Evolutionary conservation across 2,888 invertebrate species (phyloP), one percentile per base, ranked within the genome.

Genomic region (Temnothorax ravouxi): DNA sequence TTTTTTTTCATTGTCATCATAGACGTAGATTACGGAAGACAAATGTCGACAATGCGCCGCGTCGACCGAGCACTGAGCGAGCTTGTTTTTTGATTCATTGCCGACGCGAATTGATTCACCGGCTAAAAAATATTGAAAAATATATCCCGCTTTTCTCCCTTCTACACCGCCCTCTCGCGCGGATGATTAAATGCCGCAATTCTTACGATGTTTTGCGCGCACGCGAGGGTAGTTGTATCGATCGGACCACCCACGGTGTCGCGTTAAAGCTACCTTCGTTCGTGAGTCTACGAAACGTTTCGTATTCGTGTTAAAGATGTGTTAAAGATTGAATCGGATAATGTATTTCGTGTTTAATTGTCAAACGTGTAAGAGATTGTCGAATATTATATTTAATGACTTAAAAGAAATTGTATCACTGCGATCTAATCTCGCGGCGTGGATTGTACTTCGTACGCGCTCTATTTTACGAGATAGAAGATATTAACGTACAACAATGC

Each of bases 61-160:
- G 15, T 13, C 44, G 54, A 44, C 52, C 15, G 21, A 59, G 38
- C 41, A 44, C 52, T 15, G 21, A 59, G 38, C 41, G 52, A 34
- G 38, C 50, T 69, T 34, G 25, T 47, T 41, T 47, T 41, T 74
- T 83, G 84, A 87, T 85, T 72, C 82, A 82, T 87, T 79, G 66
- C 64, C 47, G 38, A 9, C 54, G 85, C 64, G 75, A 82, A 82
- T 87, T 84, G 88, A 84, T 88, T 84, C 66, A 75, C 38, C 83
- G 77, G 61, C 41, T 41, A n/a, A 29, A 62, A n/a, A 74, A 41
- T 67, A 69, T 71, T 47, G 18, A 54, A 41, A 62, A 11, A 56
- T 56, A 69, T 76, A 47, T 76, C 52, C 29, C 13, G 6, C 15
- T 8, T 5, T 9, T 74, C 38, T 29, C 21, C 15, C 3, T 21